Base-by-base conservation (phyloP, 2,797 vertebrate species). In the Rachycentron canadum region DNA sequence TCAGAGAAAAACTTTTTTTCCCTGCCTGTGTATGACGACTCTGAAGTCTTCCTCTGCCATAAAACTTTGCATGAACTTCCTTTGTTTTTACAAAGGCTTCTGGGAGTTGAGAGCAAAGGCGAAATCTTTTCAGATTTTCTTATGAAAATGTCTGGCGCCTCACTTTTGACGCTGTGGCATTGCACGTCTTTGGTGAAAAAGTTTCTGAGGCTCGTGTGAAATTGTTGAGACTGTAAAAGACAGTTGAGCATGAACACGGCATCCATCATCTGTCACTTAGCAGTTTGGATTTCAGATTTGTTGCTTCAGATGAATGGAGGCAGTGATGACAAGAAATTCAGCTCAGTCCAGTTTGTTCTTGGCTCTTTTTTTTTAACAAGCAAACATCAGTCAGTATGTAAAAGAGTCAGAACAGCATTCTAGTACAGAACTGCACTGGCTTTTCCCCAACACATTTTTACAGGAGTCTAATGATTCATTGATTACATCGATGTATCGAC, bases 41-140 rank as follows among this genome's bases (percentile, higher is more conserved):
- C 73, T 88, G 79, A 90, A 90, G 84, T 81, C 67, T 58, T 79
- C 67, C 62, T 72, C 74, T 50, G 78, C 73, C 67, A 47, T 87
- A 84, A 91, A 92, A 90, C 92, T 92, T 92, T 88, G 82, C 70
- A 69, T 84, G 83, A 91, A 90, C 86, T 86, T 71, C 59, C 79
- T 89, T 89, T 88, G 73, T 86, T 88, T 86, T 88, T 56, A 80
- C 68, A 89, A 87, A 90, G 74, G 75, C 80, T 77, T 81, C 52
- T 82, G 81, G 80, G 80, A 86, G 73, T 83, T 64, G 70, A 73
- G 76, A 83, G 85, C 77, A 82, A 87, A 89, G 74, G 81, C 63
- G 19, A 83, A 75, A 65, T 68, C 58, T 76, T 83, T 71, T 85
- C 43, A 59, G 56, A 85, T 81, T 83, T 65, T 59, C 75, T 19